These are phyloP conservation scores for Leptosomus discolor DNA, from an alignment of 2,113 vertebrate genomes.

Conservation along the genomic window DNA sequence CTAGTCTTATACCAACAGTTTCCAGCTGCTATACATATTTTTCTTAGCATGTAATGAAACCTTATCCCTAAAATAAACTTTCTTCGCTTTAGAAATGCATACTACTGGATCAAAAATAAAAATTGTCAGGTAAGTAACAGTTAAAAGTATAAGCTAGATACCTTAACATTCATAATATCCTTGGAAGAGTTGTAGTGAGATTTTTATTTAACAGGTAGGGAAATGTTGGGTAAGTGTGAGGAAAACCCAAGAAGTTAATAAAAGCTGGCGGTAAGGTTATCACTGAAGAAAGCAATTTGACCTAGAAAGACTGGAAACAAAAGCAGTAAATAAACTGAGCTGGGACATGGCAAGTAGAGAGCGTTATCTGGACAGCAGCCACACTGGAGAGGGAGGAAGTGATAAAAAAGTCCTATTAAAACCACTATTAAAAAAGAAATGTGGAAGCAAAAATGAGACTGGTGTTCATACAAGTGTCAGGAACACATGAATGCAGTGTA, in stretches of 20 bases:
- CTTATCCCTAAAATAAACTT: neutral
- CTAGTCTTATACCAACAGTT: neutral
- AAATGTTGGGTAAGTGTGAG: neutral
- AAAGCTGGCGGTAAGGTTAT: neutral
- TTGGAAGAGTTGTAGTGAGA: neutral
- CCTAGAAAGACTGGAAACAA: neutral
- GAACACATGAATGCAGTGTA: accelerated
- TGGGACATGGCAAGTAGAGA: neutral
- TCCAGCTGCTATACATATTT: neutral
- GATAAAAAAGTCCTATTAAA: neutral
- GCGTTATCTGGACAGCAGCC: neutral
- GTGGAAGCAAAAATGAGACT: neutral
- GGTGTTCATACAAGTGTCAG: neutral
- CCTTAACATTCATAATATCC: neutral
- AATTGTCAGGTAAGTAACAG: neutral
- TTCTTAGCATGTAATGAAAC: neutral
- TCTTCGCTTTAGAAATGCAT: neutral
- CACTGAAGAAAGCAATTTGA: neutral
- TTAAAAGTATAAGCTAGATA: neutral
- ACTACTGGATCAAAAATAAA: neutral
- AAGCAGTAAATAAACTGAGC: neutral
- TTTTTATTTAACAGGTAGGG: neutral
- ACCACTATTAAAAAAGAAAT: neutral
- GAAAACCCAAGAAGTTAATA: neutral
- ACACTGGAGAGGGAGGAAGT: neutral